These are phyloP conservation scores for Lethrus apterus DNA, from an alignment of 1,140 invertebrate genomes.

Conservation along the genomic window DNA sequence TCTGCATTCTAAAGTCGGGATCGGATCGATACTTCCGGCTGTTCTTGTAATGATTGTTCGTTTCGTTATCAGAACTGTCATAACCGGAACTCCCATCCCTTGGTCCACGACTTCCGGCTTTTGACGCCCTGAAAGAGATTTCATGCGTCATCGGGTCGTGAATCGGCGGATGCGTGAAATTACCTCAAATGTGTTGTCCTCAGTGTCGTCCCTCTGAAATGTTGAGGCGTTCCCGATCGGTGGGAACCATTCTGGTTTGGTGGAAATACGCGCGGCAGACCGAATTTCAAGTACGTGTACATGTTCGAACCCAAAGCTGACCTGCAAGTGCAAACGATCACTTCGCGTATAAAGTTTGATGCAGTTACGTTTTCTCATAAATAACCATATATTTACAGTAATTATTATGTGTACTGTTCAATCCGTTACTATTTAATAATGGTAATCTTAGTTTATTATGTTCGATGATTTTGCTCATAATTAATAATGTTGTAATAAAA, in stretches of 20 bases:
- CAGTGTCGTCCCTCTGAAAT: constrained; percentile 25
- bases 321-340: constrained; percentile 43
- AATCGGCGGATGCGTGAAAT: constrained; percentile 1
- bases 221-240: constrained; percentile 49
- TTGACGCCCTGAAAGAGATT: constrained; percentile 33
- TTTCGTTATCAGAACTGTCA: constrained; percentile 71
- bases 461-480: neutral
- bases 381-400: too few relatives aligned
- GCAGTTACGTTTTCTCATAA: too few relatives aligned
- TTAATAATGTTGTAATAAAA: neutral
- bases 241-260: constrained; percentile 58
- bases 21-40: constrained; percentile 67
- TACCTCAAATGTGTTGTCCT: constrained; percentile 7
- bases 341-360: too few relatives aligned
- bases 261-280: constrained; percentile 81
- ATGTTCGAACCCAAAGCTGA: constrained; percentile 80
- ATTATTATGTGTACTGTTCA: too few relatives aligned
- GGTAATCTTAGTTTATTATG: too few relatives aligned
- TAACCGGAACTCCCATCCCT: constrained; percentile 75
- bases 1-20: constrained; percentile 68
- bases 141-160: neutral
- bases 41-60: constrained; percentile 53
- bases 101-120: constrained; percentile 36
- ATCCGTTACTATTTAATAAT: too few relatives aligned
- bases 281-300: constrained; percentile 89